These are phyloP conservation scores for Dicroscelio sp. DNA, from an alignment of 2,888 invertebrate species.

Conservation along the genomic window DNA sequence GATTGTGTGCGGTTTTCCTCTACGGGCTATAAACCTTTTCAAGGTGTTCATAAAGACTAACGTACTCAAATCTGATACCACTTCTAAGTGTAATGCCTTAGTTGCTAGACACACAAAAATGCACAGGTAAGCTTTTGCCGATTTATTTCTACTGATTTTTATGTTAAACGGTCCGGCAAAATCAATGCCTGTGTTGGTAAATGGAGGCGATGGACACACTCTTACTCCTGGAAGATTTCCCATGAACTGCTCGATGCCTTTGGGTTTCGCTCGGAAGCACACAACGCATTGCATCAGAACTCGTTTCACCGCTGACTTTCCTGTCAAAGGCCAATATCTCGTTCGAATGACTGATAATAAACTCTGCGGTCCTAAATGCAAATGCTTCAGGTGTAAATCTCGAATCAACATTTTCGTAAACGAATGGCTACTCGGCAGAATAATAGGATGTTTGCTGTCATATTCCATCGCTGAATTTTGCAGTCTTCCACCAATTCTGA, in stretches of 20 bases:
- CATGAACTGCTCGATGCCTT: slow-evolving; percentile 25
- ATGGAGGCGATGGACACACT: slow-evolving; percentile 75
- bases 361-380: slow-evolving; percentile 53
- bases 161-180: slow-evolving; percentile 59
- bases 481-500: slow-evolving; percentile 63
- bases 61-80: slow-evolving; percentile 77
- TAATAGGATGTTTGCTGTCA: slow-evolving; percentile 48
- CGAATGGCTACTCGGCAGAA: slow-evolving; percentile 55
- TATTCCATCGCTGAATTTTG: slow-evolving; percentile 40
- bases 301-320: slow-evolving; percentile 1
- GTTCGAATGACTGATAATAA: slow-evolving; percentile 32
- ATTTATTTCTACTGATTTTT: slow-evolving; percentile 47
- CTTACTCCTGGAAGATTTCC: slow-evolving; percentile 73
- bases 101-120: slow-evolving; percentile 38
- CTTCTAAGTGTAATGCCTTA: slow-evolving; percentile 77
- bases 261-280: neutral
- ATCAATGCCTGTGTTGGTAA: slow-evolving; percentile 76
- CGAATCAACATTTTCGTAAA: slow-evolving; percentile 51
- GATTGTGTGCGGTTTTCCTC: slow-evolving; percentile 71
- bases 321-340: neutral
- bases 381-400: slow-evolving; percentile 37
- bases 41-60: slow-evolving; percentile 79
- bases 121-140: slow-evolving; percentile 76
- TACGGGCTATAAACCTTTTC: slow-evolving; percentile 80
- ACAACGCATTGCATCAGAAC: neutral